phyloP scores from a whole-genome alignment of 1,140 invertebrate species.

The Magallana angulata region DNA sequence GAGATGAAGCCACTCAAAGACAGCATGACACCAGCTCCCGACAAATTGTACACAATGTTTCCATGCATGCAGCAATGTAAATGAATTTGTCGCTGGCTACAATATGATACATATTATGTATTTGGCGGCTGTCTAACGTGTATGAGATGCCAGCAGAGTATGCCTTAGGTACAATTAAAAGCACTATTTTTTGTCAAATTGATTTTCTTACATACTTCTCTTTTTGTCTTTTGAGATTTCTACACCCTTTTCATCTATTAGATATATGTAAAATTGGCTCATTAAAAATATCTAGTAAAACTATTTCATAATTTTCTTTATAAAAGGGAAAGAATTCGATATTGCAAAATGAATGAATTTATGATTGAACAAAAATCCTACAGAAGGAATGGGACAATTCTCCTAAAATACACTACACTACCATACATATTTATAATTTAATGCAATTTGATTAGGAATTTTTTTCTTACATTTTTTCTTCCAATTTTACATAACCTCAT shows the following conservation, averaged over 20 bases:
- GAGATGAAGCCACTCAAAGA: slow-evolving; percentile 8
- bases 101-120: slow-evolving; percentile 1
- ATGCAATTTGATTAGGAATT: no score
- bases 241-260: slow-evolving; percentile 24
- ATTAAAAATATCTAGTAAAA: not conserved
- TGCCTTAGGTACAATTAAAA: not conserved
- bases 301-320: no score
- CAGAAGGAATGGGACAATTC: no score
- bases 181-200: not conserved
- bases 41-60: not conserved
- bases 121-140: not conserved
- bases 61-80: not conserved
- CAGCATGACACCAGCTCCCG: not conserved
- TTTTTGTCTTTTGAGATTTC: slow-evolving; percentile 36
- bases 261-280: not conserved
- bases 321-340: no score
- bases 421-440: no score
- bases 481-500: no score
- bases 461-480: no score
- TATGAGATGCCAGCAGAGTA: not conserved
- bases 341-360: no score
- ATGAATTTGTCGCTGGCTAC: slow-evolving; percentile 29
- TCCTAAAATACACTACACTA: no score
- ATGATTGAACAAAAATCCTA: no score
- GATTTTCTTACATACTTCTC: slow-evolving; percentile 35